These are phyloP conservation scores for Psix sp. DNA, from an alignment of 1,140 invertebrate genomes.

Conservation along the genomic window DNA sequence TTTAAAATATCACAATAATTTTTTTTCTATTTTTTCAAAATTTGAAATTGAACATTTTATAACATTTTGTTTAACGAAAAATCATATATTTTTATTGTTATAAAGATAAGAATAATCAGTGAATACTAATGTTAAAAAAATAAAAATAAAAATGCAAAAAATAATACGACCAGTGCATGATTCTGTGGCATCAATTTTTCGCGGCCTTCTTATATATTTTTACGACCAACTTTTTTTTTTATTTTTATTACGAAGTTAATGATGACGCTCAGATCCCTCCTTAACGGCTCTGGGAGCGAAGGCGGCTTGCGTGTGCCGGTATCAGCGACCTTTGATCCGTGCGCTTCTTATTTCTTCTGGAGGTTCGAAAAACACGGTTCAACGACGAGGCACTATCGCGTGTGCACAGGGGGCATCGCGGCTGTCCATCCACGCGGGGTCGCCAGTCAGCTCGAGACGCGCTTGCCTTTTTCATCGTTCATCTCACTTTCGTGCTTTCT, in stretches of 20 bases:
- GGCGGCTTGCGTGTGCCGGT: conserved; percentile 60
- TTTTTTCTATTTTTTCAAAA: too few species aligned
- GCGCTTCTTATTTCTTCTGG: conserved; percentile 60
- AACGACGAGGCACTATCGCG: conserved; percentile 55
- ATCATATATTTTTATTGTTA: too few species aligned
- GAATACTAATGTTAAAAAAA: too few species aligned
- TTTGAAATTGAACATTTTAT: too few species aligned
- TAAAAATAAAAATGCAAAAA: too few species aligned
- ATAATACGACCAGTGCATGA: too few species aligned
- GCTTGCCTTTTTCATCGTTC: too few species aligned
- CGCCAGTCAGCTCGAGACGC: conserved; percentile 61
- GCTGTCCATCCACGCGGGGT: conserved; percentile 67
- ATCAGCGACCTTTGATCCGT: conserved; percentile 57
- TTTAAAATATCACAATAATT: too few species aligned
- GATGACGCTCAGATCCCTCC: conserved; percentile 30
- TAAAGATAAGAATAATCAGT: too few species aligned
- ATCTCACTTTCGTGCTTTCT: too few species aligned
- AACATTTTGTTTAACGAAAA: too few species aligned
- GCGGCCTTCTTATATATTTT: conserved; percentile 38
- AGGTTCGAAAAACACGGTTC: conserved; percentile 59
- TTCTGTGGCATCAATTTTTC: too few species aligned
- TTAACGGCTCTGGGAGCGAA: conserved; percentile 21
- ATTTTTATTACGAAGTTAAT: conserved; percentile 39
- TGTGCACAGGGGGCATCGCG: conserved; percentile 72
- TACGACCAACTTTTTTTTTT: conserved; percentile 19